Conservation (phyloP, 2,797 vertebrate species). For the Telmatherina bonti region DNA sequence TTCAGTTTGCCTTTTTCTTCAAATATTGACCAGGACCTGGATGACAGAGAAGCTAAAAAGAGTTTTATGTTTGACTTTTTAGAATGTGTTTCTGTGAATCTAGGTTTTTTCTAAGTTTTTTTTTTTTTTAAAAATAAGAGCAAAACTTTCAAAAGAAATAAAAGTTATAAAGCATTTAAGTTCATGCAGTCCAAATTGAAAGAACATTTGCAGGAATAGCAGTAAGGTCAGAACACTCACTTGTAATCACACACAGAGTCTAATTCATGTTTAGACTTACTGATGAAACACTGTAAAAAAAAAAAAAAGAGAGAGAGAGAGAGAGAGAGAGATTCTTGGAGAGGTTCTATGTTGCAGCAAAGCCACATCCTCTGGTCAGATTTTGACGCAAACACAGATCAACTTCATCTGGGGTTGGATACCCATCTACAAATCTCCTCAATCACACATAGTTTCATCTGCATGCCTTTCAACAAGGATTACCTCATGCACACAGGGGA, state of each 20-base stretch:
- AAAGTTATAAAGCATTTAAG: neutral
- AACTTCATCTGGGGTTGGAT: neutral
- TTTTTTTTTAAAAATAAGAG: too few species aligned
- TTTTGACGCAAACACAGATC: neutral
- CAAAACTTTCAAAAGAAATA: too few species aligned
- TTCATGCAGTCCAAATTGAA: neutral
- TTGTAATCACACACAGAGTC: neutral
- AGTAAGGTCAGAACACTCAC: neutral
- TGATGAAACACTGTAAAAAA: neutral
- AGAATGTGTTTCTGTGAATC: too few species aligned
- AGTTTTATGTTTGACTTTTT: too few species aligned
- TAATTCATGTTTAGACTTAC: neutral
- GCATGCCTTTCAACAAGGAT: slow-evolving; percentile 54
- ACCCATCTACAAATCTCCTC: slow-evolving; percentile 39
- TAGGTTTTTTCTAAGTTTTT: neutral
- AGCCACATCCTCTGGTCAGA: neutral
- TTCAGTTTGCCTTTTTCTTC: too few species aligned
- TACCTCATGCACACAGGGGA: slow-evolving; percentile 47
- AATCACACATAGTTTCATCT: slow-evolving; percentile 63
- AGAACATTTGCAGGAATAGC: neutral
- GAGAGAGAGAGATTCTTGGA: neutral
- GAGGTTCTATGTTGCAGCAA: neutral
- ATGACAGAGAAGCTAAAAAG: too few species aligned
- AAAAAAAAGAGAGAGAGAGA: neutral
- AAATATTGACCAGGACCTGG: too few species aligned